phyloP scores from a whole-genome alignment of 2,113 vertebrate species.

The Chaenocephalus aceratus region DNA sequence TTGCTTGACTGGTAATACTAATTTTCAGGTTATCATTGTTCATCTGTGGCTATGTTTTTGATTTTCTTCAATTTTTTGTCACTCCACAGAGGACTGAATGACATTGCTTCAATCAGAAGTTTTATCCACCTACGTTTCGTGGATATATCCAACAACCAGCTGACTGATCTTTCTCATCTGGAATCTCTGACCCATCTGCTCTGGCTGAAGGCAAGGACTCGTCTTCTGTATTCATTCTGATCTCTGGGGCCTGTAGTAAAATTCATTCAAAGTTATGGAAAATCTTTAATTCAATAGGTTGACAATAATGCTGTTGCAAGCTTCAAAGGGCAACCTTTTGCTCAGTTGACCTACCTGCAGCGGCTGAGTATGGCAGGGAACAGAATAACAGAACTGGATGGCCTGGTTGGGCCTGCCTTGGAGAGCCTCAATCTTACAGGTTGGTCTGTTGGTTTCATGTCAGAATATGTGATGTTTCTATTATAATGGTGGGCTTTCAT shows the following conservation, averaged over 20 bases:
- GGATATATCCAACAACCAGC: constrained; percentile 91
- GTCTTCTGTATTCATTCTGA: background rate
- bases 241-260: background rate
- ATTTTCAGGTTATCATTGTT: background rate
- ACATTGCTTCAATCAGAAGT: constrained; percentile 84
- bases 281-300: constrained; percentile 50
- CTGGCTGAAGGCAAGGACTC: constrained; percentile 87
- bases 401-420: constrained; percentile 86
- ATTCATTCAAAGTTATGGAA: background rate
- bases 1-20: background rate
- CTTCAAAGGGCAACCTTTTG: constrained; percentile 80
- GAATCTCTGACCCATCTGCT: constrained; percentile 88
- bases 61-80: background rate
- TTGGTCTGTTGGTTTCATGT: constrained; percentile 62
- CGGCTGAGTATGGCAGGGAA: constrained; percentile 90
- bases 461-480: background rate
- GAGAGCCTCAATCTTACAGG: constrained; percentile 89
- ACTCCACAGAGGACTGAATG: constrained; percentile 84
- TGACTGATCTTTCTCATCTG: constrained; percentile 89
- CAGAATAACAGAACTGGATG: constrained; percentile 82
- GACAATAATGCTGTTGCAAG: constrained; percentile 85
- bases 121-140: constrained; percentile 92
- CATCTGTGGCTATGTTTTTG: background rate
- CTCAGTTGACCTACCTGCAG: constrained; percentile 89
- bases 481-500: background rate